Evolutionary conservation across 2,888 invertebrate genomes (phyloP), one percentile per base, ranked within the genome.

Genomic region (Acleris literana): DNA sequence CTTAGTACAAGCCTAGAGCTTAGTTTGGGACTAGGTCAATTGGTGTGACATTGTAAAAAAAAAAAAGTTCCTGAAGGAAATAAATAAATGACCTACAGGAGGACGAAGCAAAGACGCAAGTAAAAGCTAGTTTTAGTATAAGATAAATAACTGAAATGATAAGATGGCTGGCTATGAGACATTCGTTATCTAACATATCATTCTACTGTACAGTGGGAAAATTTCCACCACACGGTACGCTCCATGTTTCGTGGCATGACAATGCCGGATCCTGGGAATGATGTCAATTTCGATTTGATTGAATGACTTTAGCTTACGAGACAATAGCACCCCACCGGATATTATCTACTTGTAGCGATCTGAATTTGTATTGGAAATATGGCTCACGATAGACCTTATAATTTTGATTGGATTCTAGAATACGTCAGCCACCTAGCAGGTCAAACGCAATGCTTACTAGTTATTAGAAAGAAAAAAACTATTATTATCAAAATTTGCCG

Each of bases 261-360:
- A 65, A 56, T 33, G 55, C 60, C 48, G 51, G 52, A 22, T 48
- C 43, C 55, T 66, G 60, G 49, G 55, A 66, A 61, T 61, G 61
- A 61, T 66, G 65, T 51, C 65, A 55, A 61, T 52, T 57, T 62
- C 46, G 61, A 29, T 56, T 61, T 56, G 61, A 65, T 61, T 56
- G 60, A 66, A 66, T 57, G 44, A 57, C 46, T 22, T 48, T 61
- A 63, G 51, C 63, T 48, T 56, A 51, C 60, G 62, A 66, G 57
- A 66, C 61, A 66, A 66, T 62, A 61, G 57, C 57, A 61, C 52
- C 62, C 62, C 46, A 62, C 52, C 65, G 61, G 65, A 66, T 57
- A 66, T 56, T 49, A 56, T 48, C 61, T 39, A 61, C 51, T 39
- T 57, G 61, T 46, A 56, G n/a, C 61, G 39, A 52, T 52, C 56